Evolutionary conservation across 2,888 invertebrate species (phyloP).

Genomic region (Plebejus melissa): DNA sequence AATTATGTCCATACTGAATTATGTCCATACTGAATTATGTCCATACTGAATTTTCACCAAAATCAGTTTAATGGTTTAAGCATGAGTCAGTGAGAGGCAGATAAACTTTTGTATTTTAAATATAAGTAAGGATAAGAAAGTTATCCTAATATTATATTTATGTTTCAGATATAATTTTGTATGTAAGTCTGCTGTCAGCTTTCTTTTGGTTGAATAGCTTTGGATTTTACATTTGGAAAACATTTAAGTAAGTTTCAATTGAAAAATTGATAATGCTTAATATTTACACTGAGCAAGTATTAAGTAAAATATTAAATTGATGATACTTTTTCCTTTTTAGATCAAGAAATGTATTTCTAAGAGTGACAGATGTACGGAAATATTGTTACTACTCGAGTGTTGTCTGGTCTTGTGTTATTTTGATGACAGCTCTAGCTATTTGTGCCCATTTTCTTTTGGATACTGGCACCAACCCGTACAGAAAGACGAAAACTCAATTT

Average conservation of each 20-base stretch:
- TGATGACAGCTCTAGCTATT: constrained; percentile 86
- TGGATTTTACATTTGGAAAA: constrained; percentile 93
- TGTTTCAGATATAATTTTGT: constrained; percentile 86
- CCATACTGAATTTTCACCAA: too few species aligned
- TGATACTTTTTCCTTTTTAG: constrained; percentile 58
- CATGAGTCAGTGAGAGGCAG: too few species aligned
- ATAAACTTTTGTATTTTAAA: too few species aligned
- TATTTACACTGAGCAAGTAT: constrained; percentile 1
- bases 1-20: too few species aligned
- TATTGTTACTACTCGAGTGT: constrained; percentile 92
- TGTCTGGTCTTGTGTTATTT: constrained; percentile 86
- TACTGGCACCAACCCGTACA: constrained; percentile 76
- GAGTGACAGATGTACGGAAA: constrained; percentile 91
- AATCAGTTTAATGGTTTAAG: too few species aligned
- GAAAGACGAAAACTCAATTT: constrained; percentile 61
- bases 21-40: too few species aligned
- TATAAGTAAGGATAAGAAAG: too few species aligned
- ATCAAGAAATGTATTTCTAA: constrained; percentile 89
- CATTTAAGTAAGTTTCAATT: constrained; percentile 82
- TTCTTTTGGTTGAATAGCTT: constrained; percentile 93
- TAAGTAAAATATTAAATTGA: neutral
- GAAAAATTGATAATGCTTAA: neutral
- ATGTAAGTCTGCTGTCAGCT: constrained; percentile 86
- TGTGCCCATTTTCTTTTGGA: constrained; percentile 90
- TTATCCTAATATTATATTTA: constrained; percentile 30